Conservation (phyloP, 2,888 invertebrate species). For the Macrophya annulata region DNA sequence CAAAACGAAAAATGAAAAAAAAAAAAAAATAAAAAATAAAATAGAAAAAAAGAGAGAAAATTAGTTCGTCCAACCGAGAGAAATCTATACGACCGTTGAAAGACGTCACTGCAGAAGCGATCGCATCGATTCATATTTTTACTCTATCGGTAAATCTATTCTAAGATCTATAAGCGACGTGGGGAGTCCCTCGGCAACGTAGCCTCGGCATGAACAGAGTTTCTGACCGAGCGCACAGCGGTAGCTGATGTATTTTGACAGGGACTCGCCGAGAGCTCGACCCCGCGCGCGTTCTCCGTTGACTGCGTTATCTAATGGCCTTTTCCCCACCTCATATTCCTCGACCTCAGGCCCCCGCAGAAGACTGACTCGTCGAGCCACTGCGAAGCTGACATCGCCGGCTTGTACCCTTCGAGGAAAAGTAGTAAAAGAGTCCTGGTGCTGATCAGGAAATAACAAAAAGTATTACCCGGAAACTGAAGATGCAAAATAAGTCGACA, state of each 20-base stretch:
- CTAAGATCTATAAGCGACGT: conserved; percentile 66
- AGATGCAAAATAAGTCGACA: neutral
- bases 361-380: neutral
- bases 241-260: conserved; percentile 79
- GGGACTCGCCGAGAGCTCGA: conserved; percentile 68
- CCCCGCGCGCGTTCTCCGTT: conserved; percentile 62
- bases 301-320: conserved; percentile 74
- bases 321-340: conserved; percentile 60
- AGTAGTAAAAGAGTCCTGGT: neutral
- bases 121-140: conserved; percentile 43
- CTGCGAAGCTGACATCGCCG: neutral
- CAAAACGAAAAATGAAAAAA: neutral
- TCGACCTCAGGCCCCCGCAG: conserved; percentile 46
- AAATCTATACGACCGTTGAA: conserved; percentile 27
- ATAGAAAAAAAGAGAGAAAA: neutral
- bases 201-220: conserved; percentile 58
- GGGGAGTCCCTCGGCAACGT: conserved; percentile 68
- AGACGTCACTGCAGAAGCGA: conserved; percentile 35
- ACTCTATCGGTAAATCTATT: conserved; percentile 51
- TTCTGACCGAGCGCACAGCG: conserved; percentile 78
- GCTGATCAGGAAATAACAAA: neutral
- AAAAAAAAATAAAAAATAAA: neutral
- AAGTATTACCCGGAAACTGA: neutral
- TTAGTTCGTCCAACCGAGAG: conserved; percentile 31
- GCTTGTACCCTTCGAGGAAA: neutral